Conservation (phyloP, 1,140 invertebrate species). For the Oppia nitens region DNA sequence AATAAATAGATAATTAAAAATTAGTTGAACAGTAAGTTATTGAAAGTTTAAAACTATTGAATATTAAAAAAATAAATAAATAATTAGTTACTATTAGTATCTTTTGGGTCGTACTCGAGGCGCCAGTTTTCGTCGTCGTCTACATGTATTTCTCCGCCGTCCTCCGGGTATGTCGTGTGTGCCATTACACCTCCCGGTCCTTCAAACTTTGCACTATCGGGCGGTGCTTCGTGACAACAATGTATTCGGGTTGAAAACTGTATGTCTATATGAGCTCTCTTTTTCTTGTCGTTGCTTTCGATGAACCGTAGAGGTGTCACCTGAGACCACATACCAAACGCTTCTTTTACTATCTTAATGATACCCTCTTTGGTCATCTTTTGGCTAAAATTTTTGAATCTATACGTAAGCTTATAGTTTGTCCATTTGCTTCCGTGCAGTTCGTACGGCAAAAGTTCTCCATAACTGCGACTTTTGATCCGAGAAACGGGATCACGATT, state of each 20-base stretch:
- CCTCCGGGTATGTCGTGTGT: background rate
- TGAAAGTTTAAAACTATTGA: background rate
- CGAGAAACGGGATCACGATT: background rate
- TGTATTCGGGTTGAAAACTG: background rate
- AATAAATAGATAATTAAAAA: background rate
- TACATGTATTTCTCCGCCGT: background rate
- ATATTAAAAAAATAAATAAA: background rate
- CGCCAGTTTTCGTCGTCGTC: background rate
- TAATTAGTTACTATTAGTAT: background rate
- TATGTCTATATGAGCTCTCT: background rate
- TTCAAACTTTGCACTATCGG: background rate
- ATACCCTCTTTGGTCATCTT: background rate
- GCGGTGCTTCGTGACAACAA: background rate
- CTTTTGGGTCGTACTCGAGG: background rate
- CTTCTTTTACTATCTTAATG: background rate
- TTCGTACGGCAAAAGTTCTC: background rate
- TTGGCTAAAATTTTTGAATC: background rate
- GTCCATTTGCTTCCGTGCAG: background rate
- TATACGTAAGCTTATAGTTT: background rate
- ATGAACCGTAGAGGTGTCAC: background rate
- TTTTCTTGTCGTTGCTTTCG: background rate
- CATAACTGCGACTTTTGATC: background rate
- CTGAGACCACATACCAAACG: background rate
- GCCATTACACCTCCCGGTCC: background rate
- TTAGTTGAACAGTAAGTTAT: background rate